Evolutionary conservation across 2,113 vertebrate genomes (phyloP), one percentile per base, ranked within the genome.

Genomic region (Patagioenas fasciata): DNA sequence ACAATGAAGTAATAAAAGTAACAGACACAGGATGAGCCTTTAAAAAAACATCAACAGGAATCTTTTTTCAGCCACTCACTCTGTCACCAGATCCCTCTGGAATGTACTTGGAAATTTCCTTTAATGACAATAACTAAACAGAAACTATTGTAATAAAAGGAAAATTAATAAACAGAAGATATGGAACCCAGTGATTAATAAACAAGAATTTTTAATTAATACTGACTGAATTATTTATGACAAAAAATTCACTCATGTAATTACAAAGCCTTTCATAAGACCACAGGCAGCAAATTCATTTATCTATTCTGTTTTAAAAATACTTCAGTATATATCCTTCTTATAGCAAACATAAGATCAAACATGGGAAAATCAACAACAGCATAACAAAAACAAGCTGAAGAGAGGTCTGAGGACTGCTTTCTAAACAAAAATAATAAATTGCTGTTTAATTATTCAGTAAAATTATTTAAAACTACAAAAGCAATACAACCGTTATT

Each of bases 211-310:
- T 88, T 95, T 97, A 83, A 96, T 97, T 96, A 96, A 83, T 62
- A 80, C 15, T 72, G 28, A 31, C 15, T 97, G 48, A 97, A 97
- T 96, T 96, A 98, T 97, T 97, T 93, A 96, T 74, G 36, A 60
- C 11, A 77, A 78, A 96, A 73, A 15, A 95, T 42, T 90, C 57
- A 53, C n/a, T 96, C 48, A 19, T 19, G 57, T 69, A 80, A 61
- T 74, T 85, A 40, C 58, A 51, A 53, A 51, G 23, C n/a, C 71
- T 92, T 88, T 80, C 47, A 34, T 74, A 91, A 69, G 61, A 85
- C 65, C 58, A 65, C 51, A 60, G 65, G n/a, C 71, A 85, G 47
- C 6, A 81, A 84, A 32, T 47, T 80, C 42, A 88, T 81, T 91
- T 94, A 75, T 47, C n/a, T 90, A 57, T 20, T 78, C 21, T 25